These are phyloP conservation scores for Tapirus indicus DNA, from an alignment of 2,797 vertebrate species.

Conservation along the genomic window DNA sequence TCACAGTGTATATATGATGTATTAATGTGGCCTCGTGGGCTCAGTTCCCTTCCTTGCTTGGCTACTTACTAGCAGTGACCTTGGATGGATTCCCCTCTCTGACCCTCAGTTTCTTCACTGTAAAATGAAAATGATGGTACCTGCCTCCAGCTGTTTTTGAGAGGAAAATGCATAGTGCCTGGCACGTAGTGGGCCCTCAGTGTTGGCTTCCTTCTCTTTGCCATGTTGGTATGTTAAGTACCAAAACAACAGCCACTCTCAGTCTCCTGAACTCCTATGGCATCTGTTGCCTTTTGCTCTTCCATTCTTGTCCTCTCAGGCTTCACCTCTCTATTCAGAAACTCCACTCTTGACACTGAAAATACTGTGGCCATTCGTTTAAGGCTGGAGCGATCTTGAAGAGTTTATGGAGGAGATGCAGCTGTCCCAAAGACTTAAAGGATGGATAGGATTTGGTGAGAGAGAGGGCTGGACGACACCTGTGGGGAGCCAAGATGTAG, in stretches of 20 bases:
- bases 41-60: background rate
- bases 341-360: background rate
- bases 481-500: background rate
- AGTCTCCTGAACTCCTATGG: background rate
- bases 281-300: background rate
- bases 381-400: too few species aligned
- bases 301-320: background rate
- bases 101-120: background rate
- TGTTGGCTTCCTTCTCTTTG: background rate
- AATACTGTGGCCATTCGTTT: background rate
- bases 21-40: accelerated
- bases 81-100: background rate
- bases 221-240: background rate
- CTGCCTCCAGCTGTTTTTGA: background rate
- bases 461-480: accelerated
- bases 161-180: background rate
- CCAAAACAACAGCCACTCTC: background rate
- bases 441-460: background rate
- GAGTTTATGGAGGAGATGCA: background rate
- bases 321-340: background rate
- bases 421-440: background rate
- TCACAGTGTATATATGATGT: accelerated
- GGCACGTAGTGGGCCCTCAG: background rate
- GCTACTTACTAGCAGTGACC: background rate
- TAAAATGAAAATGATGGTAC: background rate